These are phyloP conservation scores for Lanius collurio DNA, from an alignment of 2,113 vertebrate genomes.

Conservation along the genomic window DNA sequence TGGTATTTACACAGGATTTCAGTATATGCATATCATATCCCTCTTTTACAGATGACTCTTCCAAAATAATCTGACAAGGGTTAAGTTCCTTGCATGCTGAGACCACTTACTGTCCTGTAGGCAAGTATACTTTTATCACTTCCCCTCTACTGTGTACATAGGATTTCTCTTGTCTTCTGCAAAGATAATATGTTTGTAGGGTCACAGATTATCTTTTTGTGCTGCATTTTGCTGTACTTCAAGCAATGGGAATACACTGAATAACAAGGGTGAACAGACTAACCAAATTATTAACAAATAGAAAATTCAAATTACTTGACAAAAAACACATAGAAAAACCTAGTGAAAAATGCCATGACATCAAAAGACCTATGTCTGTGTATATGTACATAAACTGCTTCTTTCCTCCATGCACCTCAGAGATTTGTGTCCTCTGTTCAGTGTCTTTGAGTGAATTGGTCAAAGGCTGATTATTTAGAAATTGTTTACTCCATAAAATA, in stretches of 20 bases:
- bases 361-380: background rate
- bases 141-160: background rate
- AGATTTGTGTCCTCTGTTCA: background rate
- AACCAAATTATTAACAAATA: background rate
- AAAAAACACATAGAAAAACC: background rate
- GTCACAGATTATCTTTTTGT: background rate
- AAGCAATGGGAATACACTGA: background rate
- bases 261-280: background rate
- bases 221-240: background rate
- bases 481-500: background rate
- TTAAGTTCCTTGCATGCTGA: conserved; percentile 31
- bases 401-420: background rate
- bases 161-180: background rate
- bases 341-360: background rate
- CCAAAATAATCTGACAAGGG: conserved; percentile 6
- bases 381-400: background rate
- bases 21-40: background rate
- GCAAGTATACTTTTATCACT: background rate
- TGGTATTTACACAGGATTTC: background rate
- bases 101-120: conserved; percentile 8
- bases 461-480: background rate
- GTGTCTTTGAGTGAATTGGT: background rate
- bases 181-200: background rate
- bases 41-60: background rate
- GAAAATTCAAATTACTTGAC: background rate